These are phyloP conservation scores for Craseonycteris thonglongyai DNA, from an alignment of 2,113 vertebrate genomes.

Conservation along the genomic window DNA sequence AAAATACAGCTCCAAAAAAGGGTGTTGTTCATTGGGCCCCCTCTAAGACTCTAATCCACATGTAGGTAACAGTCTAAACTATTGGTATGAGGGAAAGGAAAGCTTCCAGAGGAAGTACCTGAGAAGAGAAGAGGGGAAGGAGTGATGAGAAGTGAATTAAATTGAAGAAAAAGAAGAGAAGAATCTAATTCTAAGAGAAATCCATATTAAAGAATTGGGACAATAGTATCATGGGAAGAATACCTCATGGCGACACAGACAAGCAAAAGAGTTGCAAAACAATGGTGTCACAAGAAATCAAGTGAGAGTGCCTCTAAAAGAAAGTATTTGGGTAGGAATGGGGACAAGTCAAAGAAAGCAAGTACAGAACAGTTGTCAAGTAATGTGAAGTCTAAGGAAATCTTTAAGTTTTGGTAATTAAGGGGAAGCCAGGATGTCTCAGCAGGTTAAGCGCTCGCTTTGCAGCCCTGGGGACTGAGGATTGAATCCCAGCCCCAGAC, in stretches of 20 bases:
- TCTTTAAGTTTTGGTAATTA: background rate
- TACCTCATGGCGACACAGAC: background rate
- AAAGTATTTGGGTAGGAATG: background rate
- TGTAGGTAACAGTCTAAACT: background rate
- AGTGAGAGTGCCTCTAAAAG: background rate
- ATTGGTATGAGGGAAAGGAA: background rate
- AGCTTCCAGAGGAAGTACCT: background rate
- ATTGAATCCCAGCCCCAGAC: too few species aligned
- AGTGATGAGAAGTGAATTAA: background rate
- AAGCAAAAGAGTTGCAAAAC: background rate
- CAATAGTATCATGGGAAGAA: background rate
- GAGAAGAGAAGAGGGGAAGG: background rate
- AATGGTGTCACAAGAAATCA: background rate
- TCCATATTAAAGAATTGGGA: background rate
- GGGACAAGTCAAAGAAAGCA: background rate
- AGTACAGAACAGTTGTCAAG: background rate
- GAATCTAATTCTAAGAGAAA: background rate
- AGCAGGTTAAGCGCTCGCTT: too few species aligned
- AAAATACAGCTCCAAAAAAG: background rate
- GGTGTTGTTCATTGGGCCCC: fast-evolving
- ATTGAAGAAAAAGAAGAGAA: background rate
- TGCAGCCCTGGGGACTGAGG: too few species aligned
- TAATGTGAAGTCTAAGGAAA: background rate
- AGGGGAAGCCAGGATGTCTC: too few species aligned
- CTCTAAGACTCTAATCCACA: background rate